phyloP scores from a whole-genome alignment of 2,888 invertebrate genomes.

The Drosophila mulleri region DNA sequence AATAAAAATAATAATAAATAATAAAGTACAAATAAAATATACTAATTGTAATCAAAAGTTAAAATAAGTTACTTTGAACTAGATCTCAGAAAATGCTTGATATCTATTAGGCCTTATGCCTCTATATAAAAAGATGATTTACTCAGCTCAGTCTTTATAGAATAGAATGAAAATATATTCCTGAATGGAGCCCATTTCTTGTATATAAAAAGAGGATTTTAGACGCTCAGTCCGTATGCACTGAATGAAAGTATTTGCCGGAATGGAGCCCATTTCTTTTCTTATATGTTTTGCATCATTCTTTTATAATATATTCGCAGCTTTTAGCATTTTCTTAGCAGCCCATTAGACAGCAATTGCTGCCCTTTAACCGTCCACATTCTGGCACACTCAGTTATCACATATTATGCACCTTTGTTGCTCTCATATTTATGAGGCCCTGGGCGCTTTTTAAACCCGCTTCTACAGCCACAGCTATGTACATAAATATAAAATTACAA shows the following conservation, averaged over 20 bases:
- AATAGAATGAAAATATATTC: not conserved
- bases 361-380: not conserved
- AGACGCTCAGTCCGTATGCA: not conserved
- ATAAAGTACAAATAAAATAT: too few species aligned
- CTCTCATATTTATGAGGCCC: constrained; percentile 56
- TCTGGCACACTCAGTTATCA: constrained; percentile 41
- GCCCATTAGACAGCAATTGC: not conserved
- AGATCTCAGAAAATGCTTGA: too few species aligned
- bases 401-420: constrained; percentile 57
- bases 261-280: not conserved
- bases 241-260: not conserved
- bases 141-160: not conserved
- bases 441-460: constrained; percentile 48
- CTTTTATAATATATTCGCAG: not conserved
- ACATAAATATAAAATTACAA: constrained; percentile 69
- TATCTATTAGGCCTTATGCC: too few species aligned
- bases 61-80: too few species aligned
- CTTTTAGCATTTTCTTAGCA: not conserved
- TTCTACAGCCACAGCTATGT: constrained; percentile 28
- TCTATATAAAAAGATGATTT: too few species aligned
- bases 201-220: too few species aligned
- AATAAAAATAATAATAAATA: too few species aligned
- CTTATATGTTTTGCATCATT: not conserved
- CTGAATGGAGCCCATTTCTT: not conserved
- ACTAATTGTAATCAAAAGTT: too few species aligned